phyloP scores from a whole-genome alignment of 2,113 vertebrate genomes.

The Pangasianodon gigas region DNA sequence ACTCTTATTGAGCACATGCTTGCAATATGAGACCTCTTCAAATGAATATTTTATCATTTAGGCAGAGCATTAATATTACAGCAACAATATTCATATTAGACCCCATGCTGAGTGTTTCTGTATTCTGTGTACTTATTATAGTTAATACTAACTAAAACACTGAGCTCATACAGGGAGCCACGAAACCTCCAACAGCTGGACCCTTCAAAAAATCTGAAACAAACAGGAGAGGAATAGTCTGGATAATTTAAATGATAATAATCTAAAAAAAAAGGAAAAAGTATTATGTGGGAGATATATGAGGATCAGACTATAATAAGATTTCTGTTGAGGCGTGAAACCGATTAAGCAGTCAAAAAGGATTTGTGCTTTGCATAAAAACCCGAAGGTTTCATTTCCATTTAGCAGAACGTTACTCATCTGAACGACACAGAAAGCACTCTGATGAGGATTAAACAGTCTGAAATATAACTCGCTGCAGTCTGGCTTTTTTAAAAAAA shows the following conservation, averaged over 20 bases:
- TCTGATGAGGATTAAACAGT: conserved; percentile 35
- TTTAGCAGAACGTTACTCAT: conserved; percentile 40
- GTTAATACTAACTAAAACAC: background rate
- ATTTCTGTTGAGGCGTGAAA: conserved; percentile 49
- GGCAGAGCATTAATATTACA: background rate
- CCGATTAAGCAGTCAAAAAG: conserved; percentile 47
- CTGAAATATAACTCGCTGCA: background rate
- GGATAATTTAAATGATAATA: background rate
- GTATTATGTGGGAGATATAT: conserved; percentile 19
- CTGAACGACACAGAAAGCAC: conserved; percentile 12
- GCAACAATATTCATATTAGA: background rate
- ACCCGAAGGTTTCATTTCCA: conserved; percentile 41
- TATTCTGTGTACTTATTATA: background rate
- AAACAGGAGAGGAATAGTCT: background rate
- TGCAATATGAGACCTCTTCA: conserved; percentile 18
- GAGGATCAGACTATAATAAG: conserved; percentile 47
- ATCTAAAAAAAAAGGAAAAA: background rate
- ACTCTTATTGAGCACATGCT: conserved; percentile 38
- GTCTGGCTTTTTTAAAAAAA: background rate
- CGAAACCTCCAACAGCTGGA: background rate
- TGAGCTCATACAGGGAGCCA: background rate
- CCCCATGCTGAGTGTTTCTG: background rate
- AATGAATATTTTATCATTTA: conserved; percentile 2
- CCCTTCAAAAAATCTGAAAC: background rate
- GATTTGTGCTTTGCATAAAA: conserved; percentile 47